phyloP scores from a whole-genome alignment of 2,888 invertebrate genomes.

The Orthosia gothica region DNA sequence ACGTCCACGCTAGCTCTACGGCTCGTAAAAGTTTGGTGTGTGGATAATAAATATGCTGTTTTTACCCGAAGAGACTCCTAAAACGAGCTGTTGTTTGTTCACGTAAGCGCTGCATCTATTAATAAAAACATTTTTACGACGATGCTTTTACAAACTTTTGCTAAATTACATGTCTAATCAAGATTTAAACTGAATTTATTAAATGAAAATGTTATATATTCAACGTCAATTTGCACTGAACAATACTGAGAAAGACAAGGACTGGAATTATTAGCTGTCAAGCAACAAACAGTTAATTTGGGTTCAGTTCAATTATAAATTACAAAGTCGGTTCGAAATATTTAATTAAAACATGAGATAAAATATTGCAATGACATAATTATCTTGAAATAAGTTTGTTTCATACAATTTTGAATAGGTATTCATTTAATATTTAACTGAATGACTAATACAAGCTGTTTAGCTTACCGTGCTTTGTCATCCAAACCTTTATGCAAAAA shows the following conservation, averaged over 20 bases:
- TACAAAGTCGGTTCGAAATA: constrained; percentile 46
- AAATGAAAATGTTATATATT: constrained; percentile 7
- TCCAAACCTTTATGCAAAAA: too few relatives aligned
- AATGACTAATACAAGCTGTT: background rate
- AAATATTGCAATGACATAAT: constrained; percentile 50
- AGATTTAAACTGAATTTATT: constrained; percentile 20
- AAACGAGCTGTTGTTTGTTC: constrained; percentile 66
- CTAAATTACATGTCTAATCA: constrained; percentile 30
- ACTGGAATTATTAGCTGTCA: constrained; percentile 52
- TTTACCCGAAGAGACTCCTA: constrained; percentile 65
- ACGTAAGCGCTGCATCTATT: constrained; percentile 62
- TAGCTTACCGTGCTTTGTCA: too few relatives aligned
- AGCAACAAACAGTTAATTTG: constrained; percentile 59
- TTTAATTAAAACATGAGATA: constrained; percentile 54
- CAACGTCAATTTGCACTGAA: constrained; percentile 31
- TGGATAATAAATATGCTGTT: constrained; percentile 72
- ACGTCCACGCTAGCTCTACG: constrained; percentile 65
- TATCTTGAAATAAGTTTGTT: constrained; percentile 26
- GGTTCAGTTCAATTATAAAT: constrained; percentile 57
- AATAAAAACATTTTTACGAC: constrained; percentile 44
- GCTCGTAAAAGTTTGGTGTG: constrained; percentile 73
- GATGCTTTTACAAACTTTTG: constrained; percentile 26
- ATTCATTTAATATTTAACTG: background rate
- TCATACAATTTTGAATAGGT: background rate
- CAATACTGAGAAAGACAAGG: constrained; percentile 30